Conservation (phyloP, 2,113 vertebrate species). For the Paradoxurus hermaphroditus region DNA sequence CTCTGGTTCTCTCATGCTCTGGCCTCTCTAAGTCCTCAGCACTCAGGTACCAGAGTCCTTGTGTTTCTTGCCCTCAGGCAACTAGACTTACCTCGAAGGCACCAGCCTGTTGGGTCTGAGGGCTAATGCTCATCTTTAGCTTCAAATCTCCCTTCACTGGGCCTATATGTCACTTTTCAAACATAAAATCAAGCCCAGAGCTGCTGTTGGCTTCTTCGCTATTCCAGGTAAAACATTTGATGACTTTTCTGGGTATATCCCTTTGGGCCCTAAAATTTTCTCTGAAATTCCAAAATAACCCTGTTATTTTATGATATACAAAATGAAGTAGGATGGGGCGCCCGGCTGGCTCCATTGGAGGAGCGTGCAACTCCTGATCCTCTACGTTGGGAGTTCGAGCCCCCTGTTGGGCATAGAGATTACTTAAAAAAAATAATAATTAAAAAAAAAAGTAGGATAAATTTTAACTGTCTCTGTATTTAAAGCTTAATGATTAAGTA, state of each 20-base stretch:
- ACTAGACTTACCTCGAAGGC: not conserved
- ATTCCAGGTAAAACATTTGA: not conserved
- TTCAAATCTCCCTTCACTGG: not conserved
- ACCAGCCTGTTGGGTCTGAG: not conserved
- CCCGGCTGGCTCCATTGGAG: too few relatives aligned
- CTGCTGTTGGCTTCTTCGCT: not conserved
- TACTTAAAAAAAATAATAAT: too few relatives aligned
- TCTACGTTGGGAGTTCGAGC: too few relatives aligned
- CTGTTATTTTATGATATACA: not conserved
- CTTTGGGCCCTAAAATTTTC: not conserved
- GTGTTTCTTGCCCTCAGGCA: not conserved
- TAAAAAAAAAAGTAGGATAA: not conserved
- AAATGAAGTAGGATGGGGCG: not conserved
- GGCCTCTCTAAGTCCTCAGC: not conserved
- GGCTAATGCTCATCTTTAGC: not conserved
- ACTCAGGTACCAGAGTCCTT: not conserved
- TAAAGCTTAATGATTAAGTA: slow-evolving; percentile 1
- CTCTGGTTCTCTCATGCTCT: not conserved
- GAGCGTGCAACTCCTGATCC: too few relatives aligned
- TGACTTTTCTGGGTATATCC: not conserved
- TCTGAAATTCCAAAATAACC: slow-evolving; percentile 6
- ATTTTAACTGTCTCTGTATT: not conserved
- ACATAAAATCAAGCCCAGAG: not conserved
- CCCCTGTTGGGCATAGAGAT: too few relatives aligned
- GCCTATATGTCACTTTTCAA: not conserved